phyloP scores from a whole-genome alignment of 2,797 vertebrate genomes.

The Columba guinea region DNA sequence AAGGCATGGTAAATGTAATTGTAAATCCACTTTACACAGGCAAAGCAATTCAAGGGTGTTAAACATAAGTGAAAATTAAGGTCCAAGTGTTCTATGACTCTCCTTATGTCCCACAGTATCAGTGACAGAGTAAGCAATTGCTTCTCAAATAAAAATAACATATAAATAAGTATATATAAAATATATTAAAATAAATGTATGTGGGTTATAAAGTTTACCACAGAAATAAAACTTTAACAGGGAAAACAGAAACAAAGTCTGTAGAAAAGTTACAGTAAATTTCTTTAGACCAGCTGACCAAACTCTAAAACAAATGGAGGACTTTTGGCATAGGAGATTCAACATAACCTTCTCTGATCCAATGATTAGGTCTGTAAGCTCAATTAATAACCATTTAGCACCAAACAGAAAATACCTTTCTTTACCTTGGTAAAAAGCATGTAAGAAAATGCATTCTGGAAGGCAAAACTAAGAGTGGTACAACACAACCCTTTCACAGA shows the following conservation, averaged over 20 bases:
- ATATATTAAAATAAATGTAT: not conserved
- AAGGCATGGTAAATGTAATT: not conserved
- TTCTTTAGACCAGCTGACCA: not conserved
- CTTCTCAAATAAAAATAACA: not conserved
- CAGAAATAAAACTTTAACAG: not conserved
- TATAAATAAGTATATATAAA: too few species aligned
- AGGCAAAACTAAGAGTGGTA: not conserved
- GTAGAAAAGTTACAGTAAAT: not conserved
- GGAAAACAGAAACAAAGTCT: not conserved
- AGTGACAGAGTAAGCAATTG: not conserved
- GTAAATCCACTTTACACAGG: not conserved
- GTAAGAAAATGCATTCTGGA: not conserved
- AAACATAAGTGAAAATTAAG: not conserved
- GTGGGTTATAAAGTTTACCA: not conserved
- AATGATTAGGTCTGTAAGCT: not conserved
- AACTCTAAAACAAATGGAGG: not conserved
- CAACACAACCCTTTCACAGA: accelerated
- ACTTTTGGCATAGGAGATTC: not conserved
- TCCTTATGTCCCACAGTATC: not conserved
- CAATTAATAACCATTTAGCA: not conserved
- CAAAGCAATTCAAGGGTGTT: not conserved
- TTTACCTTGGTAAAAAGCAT: not conserved
- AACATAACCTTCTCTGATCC: not conserved
- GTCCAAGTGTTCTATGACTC: not conserved
- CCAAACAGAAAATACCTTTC: not conserved